Evolutionary conservation across 2,888 invertebrate species (phyloP), one percentile per base, ranked within the genome.

Genomic region (Spodoptera exigua): DNA sequence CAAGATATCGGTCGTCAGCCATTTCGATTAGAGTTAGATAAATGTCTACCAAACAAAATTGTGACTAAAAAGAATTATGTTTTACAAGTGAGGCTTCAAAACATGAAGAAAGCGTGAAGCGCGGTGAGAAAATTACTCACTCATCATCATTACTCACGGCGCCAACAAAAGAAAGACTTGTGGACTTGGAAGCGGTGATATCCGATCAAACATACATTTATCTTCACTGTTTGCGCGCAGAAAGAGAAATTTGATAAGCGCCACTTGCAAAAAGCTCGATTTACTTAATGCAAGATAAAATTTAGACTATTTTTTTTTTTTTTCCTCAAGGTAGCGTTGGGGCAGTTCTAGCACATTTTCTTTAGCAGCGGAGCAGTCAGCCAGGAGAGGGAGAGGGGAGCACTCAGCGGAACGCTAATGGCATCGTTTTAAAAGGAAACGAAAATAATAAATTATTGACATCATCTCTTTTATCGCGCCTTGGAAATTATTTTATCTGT

Each of bases 371-470:
- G 79, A 87, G 87, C 86, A 86, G 89, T 87, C 80, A 83, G 85
- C 84, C 82, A 60, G 81, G 70, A 74, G 79, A 78, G 79, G 68
- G 79, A 75, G 80, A 79, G 79, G 72, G 80, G 75, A 88, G 88
- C 89, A 88, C 90, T 89, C 89, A 84, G 70, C 84, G 79, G 73
- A 78, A 74, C 85, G 84, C 87, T 92, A 91, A 92, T 91, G 89
- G 90, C 87, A 68, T 83, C 86, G 84, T 85, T 90, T 90, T 89
- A 84, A 87, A 88, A 87, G 88, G 87, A 88, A 90, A 88, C 83
- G 88, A 91, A 91, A 89, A 91, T 90, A 90, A 92, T 90, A 89
- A 89, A 89, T 91, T 91, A 91, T 92, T 91, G 90, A 90, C 90
- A 89, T 86, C 85, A 85, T 82, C 83, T 84, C 76, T 87, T 85